Base-by-base conservation (phyloP, 2,797 vertebrate species). In the Valencia hispanica region DNA sequence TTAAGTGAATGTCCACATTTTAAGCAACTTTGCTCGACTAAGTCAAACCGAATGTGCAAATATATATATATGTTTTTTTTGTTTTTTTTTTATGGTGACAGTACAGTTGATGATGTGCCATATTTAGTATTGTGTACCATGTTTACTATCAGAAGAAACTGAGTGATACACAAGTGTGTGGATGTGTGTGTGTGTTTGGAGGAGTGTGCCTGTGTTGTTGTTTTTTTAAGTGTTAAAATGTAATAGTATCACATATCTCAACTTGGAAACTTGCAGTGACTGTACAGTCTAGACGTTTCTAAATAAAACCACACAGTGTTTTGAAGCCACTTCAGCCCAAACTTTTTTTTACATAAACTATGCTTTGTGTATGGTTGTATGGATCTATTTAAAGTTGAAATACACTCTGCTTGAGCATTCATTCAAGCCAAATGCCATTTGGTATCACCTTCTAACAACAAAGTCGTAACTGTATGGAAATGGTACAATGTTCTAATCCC, bases 241-340 rank as follows among this genome's bases (percentile, higher is more conserved):
- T 74, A 74, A 73, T 79, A 82, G 36, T 83, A 79, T 85, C 73
- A 73, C 80, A 85, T 80, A 41, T 77, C 79, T 79, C 71, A 74
- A 88, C 87, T 80, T 89, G 81, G 78, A 90, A 87, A 87, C 65
- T 79, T 80, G 80, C 84, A 75, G 77, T 72, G 71, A 41, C 77
- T 83, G 76, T 63, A 43, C 70, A 70, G 73, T 86, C 78, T 68
- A 68, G 32, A 72, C 75, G 84, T 91, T 90, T 92, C 81, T 79
- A 59, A 91, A 92, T 89, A 90, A 91, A 94, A 74, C 72, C 69
- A 89, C 86, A 80, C 79, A 87, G 84, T 76, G 70, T 55, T 41
- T 45, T 2, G 55, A 72, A 70, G 22, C 53, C 41, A 9, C 14
- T 39, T 4, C 17, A 53, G 27, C 18, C 47, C 77, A 8, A 30